Evolutionary conservation across 1,140 invertebrate genomes (phyloP).

Genomic region (Oppia nitens): DNA sequence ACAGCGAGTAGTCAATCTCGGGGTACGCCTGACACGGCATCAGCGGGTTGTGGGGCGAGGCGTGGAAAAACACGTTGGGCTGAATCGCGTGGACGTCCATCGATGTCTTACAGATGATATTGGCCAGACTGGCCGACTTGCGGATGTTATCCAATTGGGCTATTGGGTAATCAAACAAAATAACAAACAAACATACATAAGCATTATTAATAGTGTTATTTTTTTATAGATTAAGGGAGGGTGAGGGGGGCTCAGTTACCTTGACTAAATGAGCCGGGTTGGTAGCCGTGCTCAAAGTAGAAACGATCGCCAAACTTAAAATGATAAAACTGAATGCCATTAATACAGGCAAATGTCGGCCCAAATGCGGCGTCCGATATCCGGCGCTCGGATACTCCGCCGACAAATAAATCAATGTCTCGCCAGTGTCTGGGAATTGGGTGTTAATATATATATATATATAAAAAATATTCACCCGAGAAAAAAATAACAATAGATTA

Average conservation of each 20-base stretch:
- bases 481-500: background rate
- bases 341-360: constrained; percentile 88
- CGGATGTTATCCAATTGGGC: constrained; percentile 14
- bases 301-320: constrained; percentile 43
- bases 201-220: too few relatives aligned
- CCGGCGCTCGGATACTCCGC: constrained; percentile 41
- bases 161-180: background rate
- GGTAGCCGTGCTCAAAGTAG: constrained; percentile 30
- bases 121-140: background rate
- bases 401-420: constrained; percentile 46
- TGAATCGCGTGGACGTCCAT: background rate
- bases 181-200: background rate
- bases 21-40: constrained; percentile 10
- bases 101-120: constrained; percentile 11
- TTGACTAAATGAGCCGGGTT: constrained; percentile 32
- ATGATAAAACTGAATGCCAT: constrained; percentile 81
- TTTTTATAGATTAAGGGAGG: too few relatives aligned
- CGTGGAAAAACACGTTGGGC: background rate
- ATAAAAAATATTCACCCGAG: background rate
- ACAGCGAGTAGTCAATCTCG: constrained; percentile 14
- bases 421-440: constrained; percentile 21
- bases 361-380: constrained; percentile 56
- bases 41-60: background rate
- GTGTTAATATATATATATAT: background rate
- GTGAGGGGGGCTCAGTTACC: too few relatives aligned